phyloP scores from a whole-genome alignment of 2,888 invertebrate genomes.

The Limnephilus lunatus region DNA sequence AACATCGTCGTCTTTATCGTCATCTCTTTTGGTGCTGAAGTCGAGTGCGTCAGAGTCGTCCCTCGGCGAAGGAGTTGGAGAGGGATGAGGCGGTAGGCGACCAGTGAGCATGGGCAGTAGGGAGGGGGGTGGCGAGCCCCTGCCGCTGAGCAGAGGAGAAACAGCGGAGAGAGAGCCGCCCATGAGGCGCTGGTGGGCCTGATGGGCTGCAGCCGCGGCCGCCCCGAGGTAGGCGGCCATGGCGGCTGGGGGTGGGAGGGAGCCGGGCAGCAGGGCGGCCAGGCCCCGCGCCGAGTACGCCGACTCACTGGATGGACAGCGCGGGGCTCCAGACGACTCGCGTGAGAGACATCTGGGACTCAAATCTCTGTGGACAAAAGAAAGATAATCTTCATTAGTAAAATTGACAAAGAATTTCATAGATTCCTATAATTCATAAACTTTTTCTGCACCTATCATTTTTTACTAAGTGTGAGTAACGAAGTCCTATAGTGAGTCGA shows the following conservation, averaged over 20 bases:
- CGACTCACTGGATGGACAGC: constrained; percentile 88
- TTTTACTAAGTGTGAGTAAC: no score
- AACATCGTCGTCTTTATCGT: constrained; percentile 76
- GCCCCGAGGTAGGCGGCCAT: constrained; percentile 89
- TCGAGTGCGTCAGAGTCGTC: constrained; percentile 84
- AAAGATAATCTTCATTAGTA: background rate
- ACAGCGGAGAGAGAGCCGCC: constrained; percentile 87
- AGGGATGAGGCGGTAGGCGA: constrained; percentile 72
- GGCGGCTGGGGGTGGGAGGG: constrained; percentile 79
- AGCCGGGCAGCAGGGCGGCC: constrained; percentile 76
- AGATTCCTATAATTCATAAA: background rate
- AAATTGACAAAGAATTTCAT: background rate
- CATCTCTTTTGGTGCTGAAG: constrained; percentile 86
- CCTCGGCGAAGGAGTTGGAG: constrained; percentile 78
- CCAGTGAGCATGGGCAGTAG: constrained; percentile 73
- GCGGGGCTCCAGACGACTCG: constrained; percentile 85
- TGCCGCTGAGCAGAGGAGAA: constrained; percentile 74
- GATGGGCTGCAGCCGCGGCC: constrained; percentile 84
- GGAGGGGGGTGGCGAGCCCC: constrained; percentile 70
- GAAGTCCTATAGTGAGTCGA: no score
- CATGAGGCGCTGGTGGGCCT: constrained; percentile 85
- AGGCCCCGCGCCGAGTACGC: constrained; percentile 82
- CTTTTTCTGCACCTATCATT: background rate
- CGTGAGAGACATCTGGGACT: constrained; percentile 90
- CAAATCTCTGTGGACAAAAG: constrained; percentile 83